Percentiles rank a stretch among this genome's conserved stretches.
phyloP scores from a whole-genome alignment of 2,797 vertebrate species.

The Petrocephalus schoutedeni region DNA sequence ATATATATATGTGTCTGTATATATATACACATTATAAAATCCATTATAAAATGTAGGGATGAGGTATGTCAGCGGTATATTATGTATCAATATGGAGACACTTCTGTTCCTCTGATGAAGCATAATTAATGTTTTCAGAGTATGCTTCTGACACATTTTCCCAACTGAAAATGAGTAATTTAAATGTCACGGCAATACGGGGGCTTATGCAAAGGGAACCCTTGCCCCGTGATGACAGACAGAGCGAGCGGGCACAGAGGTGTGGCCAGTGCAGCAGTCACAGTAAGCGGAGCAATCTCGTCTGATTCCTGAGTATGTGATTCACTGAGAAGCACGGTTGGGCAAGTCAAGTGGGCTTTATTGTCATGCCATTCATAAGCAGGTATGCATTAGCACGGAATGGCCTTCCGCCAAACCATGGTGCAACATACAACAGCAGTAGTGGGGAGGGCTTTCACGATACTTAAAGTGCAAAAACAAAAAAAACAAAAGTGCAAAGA shows the following conservation, averaged over 20 bases:
- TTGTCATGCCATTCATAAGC: not conserved
- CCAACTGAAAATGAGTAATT: conserved; percentile 14
- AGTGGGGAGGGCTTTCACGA: not conserved
- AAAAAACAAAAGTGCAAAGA: not conserved
- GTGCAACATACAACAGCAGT: not conserved
- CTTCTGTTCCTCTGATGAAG: not conserved
- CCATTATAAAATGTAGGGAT: not conserved
- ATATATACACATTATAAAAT: too few relatives aligned
- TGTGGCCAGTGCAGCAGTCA: not conserved
- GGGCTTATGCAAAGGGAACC: not conserved
- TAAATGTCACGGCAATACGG: not conserved
- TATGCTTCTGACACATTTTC: not conserved
- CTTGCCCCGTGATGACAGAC: not conserved
- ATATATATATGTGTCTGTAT: too few relatives aligned
- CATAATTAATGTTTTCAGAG: not conserved
- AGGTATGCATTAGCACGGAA: not conserved
- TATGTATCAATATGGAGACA: not conserved
- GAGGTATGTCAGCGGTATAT: not conserved
- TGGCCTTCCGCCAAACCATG: not conserved
- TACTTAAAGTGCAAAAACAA: not conserved
- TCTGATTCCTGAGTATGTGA: not conserved
- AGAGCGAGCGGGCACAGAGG: not conserved
- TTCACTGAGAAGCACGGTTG: not conserved
- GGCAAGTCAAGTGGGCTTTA: conserved; percentile 4
- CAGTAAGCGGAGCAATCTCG: not conserved